Evolutionary conservation across 2,113 vertebrate species (phyloP).

Genomic region (Erythrocercus mccallii): DNA sequence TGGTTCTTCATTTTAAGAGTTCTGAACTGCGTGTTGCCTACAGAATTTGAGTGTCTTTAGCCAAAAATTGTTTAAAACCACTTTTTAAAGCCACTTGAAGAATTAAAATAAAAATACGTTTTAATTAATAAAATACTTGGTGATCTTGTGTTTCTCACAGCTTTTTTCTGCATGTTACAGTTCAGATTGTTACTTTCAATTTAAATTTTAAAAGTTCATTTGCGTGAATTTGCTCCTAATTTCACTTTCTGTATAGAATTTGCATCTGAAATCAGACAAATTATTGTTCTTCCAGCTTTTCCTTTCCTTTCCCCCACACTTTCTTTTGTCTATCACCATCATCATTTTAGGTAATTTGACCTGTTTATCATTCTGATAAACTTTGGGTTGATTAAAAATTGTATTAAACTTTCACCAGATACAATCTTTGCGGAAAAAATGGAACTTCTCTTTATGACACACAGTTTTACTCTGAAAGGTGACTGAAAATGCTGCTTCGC

Average conservation of each 20-base stretch:
- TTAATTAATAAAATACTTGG: not conserved
- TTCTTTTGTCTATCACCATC: not conserved
- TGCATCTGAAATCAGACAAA: not conserved
- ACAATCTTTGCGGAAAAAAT: not conserved
- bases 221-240: not conserved
- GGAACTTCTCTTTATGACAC: not conserved
- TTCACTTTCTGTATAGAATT: not conserved
- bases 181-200: not conserved
- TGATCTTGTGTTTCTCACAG: accelerated
- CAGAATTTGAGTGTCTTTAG: not conserved
- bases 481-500: not conserved
- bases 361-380: not conserved
- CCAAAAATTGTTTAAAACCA: not conserved
- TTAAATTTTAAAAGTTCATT: not conserved
- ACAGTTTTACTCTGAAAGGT: not conserved
- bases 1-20: not conserved
- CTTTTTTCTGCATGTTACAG: not conserved
- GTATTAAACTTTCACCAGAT: not conserved
- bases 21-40: not conserved
- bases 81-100: not conserved
- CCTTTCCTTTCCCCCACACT: not conserved
- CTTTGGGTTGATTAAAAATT: not conserved
- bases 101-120: not conserved
- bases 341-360: not conserved
- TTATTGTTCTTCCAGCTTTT: not conserved